These are phyloP conservation scores for Rhimphoctona megacephalus DNA, from an alignment of 2,888 invertebrate genomes.

Conservation along the genomic window DNA sequence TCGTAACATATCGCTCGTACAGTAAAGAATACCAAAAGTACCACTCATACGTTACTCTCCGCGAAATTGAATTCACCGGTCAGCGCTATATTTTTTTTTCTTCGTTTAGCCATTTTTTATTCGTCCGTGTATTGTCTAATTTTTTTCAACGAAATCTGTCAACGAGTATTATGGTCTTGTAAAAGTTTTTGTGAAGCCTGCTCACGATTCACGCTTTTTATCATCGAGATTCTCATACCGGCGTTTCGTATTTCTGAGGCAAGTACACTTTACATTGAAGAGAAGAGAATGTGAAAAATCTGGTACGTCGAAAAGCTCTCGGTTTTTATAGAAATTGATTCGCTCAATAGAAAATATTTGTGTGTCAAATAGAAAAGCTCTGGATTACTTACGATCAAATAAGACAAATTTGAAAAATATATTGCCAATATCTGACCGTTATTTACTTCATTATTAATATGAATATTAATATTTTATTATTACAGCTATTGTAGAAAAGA, in stretches of 20 bases:
- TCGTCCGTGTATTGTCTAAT: not conserved
- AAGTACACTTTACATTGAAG: not conserved
- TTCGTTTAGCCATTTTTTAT: not conserved
- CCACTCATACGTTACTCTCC: slow-evolving; percentile 5
- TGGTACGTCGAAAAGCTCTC: not conserved
- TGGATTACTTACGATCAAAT: not conserved
- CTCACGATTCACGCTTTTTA: not conserved
- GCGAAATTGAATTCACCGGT: slow-evolving; percentile 45
- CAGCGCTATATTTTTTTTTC: not conserved
- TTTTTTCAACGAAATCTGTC: not conserved
- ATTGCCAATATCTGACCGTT: not conserved
- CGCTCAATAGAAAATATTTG: not conserved
- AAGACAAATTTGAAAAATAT: not conserved
- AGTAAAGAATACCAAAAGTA: slow-evolving; percentile 5
- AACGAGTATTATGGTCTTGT: not conserved
- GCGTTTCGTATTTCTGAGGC: not conserved
- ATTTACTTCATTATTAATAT: not conserved
- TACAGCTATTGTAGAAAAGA: not conserved
- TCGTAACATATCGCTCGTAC: slow-evolving; percentile 41
- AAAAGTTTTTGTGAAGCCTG: not conserved
- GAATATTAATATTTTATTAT: not conserved
- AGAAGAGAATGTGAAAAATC: not conserved
- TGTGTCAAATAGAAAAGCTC: not conserved
- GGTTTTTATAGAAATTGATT: not conserved
- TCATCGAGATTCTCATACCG: not conserved